Conservation (phyloP, 2,888 invertebrate species). For the Nipponacmea schrenckii region DNA sequence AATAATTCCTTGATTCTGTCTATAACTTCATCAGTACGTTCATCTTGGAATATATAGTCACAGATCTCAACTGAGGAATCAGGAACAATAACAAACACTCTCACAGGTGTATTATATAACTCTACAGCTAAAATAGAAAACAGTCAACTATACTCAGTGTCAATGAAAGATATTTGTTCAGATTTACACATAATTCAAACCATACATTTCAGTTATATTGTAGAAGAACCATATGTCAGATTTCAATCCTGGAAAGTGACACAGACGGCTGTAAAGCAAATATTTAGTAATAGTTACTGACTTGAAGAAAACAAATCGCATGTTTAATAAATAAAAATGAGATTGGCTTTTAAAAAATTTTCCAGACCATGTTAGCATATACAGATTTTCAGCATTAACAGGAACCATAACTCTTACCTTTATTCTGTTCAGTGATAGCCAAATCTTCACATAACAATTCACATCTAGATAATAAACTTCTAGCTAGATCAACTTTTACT, state of each 20-base stretch:
- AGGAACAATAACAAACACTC: conserved; percentile 82
- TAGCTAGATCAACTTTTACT: conserved; percentile 84
- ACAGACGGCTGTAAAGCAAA: too few relatives aligned
- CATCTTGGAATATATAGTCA: conserved; percentile 92
- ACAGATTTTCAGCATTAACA: too few relatives aligned
- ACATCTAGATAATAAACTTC: conserved; percentile 85
- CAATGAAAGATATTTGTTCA: too few relatives aligned
- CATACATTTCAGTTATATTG: neutral
- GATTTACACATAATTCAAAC: neutral
- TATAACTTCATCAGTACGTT: conserved; percentile 84
- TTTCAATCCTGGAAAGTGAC: neutral
- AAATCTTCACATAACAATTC: conserved; percentile 94
- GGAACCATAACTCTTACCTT: conserved; percentile 41
- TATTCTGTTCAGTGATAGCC: conserved; percentile 79
- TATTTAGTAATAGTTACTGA: too few relatives aligned
- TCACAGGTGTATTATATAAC: conserved; percentile 87
- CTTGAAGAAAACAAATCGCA: too few relatives aligned
- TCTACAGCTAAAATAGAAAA: too few relatives aligned
- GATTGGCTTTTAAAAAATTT: too few relatives aligned
- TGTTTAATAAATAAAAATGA: too few relatives aligned
- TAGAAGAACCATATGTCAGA: neutral
- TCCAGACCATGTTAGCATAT: too few relatives aligned
- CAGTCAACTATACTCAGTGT: too few relatives aligned
- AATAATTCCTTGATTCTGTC: conserved; percentile 84
- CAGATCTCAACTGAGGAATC: conserved; percentile 78